These are phyloP conservation scores for Trididemnum clinides DNA, from an alignment of 23 tunicate genomes.

Conservation along the genomic window DNA sequence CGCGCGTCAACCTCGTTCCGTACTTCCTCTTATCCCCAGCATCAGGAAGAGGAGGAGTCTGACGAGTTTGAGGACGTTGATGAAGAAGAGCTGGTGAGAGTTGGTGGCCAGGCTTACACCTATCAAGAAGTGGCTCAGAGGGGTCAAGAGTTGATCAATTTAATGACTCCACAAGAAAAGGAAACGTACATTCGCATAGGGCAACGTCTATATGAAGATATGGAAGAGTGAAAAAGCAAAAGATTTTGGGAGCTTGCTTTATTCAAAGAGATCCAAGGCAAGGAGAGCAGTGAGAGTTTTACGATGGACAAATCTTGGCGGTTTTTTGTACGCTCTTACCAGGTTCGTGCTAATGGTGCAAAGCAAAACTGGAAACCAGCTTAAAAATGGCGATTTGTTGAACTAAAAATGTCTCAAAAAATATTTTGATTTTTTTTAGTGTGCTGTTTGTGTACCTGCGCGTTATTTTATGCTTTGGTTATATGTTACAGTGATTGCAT, in stretches of 20 bases:
- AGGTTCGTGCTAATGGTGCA: too few species aligned
- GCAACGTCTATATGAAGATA: constrained; percentile 68
- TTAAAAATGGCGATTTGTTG: too few species aligned
- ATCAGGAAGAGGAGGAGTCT: constrained; percentile 40
- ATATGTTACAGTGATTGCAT: too few species aligned
- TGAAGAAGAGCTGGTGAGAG: constrained; percentile 72
- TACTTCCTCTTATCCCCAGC: not conserved
- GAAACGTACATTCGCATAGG: constrained; percentile 76
- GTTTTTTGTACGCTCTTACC: too few species aligned
- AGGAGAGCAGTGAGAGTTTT: not conserved
- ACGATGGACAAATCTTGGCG: not conserved
- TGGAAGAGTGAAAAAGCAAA: constrained; percentile 81
- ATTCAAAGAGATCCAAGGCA: too few species aligned
- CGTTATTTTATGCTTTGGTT: too few species aligned
- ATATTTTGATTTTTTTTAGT: too few species aligned
- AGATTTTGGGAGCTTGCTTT: too few species aligned
- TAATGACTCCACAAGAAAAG: constrained; percentile 76
- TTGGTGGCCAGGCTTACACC: constrained; percentile 69
- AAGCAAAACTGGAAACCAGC: too few species aligned
- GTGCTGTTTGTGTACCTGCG: too few species aligned
- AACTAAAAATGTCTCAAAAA: too few species aligned
- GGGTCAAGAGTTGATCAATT: constrained; percentile 63
- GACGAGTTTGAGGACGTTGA: constrained; percentile 72
- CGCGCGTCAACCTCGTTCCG: constrained; percentile 38
- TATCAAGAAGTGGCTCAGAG: constrained; percentile 70